Evolutionary conservation across 1,140 invertebrate genomes (phyloP), one percentile per base, ranked within the genome.

Genomic region (Oreohelix idahoensis): DNA sequence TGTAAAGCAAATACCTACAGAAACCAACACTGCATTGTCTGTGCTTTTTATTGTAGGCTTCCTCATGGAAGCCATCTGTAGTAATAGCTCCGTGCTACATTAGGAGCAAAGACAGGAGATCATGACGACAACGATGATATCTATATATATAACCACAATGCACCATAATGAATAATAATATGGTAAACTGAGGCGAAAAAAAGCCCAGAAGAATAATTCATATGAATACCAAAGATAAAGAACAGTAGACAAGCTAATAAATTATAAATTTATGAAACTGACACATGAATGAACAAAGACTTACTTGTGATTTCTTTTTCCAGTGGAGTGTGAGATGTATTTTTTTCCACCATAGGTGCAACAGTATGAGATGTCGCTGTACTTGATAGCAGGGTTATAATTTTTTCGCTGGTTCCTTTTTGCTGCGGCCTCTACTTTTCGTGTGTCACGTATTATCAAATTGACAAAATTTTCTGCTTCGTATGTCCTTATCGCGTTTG

Each of bases 271-370:
- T 35, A 8, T 35, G 29, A 36, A 71, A 8, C 2, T 15, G 4
- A 23, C n/a, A 58, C 5, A 66, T 8, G 1, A 77, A 53, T 77
- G 32, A 51, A 8, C 8, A 39, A 26, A 11, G 4, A 80, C 79
- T 80, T 71, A 80, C 79, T 80, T 80, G 66, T 71, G 39, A 51
- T 49, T 80, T 49, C 79, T 70, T 39, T 80, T 80, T 36, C 79
- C 79, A 51, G 79, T 80, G 10, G 79, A 80, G 32, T 80, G 79
- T 0, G 35, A 80, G 17, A 80, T 51, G 71, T 80, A 80, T 36
- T 80, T 80, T 36, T 80, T 80, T 13, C 79, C 79, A 49, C 79
- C 79, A 80, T 80, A 80, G 0, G 79, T 71, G 42, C 79, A 80
- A 66, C 79, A 80, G 66, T 45, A 80, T 36, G 79, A 71, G 26